Conservation (phyloP, 53 echinoderm and acorn worm genomes). For the Holothuria scabra region DNA sequence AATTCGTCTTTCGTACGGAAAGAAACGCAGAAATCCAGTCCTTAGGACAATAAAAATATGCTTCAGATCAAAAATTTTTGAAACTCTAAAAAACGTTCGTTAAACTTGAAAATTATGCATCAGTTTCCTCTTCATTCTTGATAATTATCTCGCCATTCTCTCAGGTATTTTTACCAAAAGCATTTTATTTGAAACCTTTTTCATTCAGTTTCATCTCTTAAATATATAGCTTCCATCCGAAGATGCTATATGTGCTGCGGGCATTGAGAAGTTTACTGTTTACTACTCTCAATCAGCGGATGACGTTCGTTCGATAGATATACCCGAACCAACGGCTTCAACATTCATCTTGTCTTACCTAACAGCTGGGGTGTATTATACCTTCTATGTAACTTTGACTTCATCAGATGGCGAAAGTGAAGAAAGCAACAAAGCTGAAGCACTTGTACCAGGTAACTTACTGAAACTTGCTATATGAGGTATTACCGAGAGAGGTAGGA, state of each 20-base stretch:
- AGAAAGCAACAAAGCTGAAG: background rate
- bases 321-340: background rate
- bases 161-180: background rate
- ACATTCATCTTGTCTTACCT: background rate
- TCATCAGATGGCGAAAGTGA: constrained; percentile 1
- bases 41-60: no score
- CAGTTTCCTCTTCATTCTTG: background rate
- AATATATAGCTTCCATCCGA: background rate
- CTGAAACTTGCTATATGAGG: no score
- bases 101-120: no score
- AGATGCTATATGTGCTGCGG: background rate
- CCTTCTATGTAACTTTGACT: background rate
- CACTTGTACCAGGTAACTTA: background rate
- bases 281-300: background rate
- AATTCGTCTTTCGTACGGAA: no score
- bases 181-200: no score
- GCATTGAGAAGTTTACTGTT: background rate
- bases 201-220: no score
- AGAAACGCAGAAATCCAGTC: no score
- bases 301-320: background rate
- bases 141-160: background rate
- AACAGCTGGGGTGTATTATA: background rate
- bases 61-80: no score
- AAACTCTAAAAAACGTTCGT: no score
- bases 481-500: no score